Percentiles rank a stretch among this genome's conserved stretches.
These are phyloP conservation scores for Microplitis deprimator DNA, from an alignment of 2,888 invertebrate genomes.

Conservation along the genomic window DNA sequence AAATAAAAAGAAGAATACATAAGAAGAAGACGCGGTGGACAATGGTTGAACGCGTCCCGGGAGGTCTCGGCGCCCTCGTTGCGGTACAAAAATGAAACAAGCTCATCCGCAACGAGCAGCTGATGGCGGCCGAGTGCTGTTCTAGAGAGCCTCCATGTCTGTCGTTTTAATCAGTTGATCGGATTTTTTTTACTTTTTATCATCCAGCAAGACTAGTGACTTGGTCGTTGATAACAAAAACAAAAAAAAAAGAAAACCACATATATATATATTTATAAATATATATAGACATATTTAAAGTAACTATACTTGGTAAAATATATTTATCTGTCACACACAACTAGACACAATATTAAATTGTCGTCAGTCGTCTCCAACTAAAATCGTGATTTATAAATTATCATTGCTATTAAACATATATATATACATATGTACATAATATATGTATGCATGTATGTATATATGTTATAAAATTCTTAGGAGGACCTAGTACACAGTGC, in stretches of 20 bases:
- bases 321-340: neutral
- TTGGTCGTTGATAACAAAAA: neutral
- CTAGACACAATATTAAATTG: conserved; percentile 1
- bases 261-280: neutral
- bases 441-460: neutral
- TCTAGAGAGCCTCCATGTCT: conserved; percentile 57
- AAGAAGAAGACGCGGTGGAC: conserved; percentile 30
- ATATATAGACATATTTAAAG: neutral
- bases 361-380: neutral
- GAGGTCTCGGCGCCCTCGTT: conserved; percentile 57
- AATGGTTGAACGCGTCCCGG: conserved; percentile 58
- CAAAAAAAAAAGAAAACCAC: neutral
- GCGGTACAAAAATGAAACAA: conserved; percentile 63
- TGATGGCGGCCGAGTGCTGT: conserved; percentile 67
- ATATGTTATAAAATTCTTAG: neutral
- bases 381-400: neutral
- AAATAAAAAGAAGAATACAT: conserved; percentile 15
- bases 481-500: neutral
- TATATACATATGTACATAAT: neutral
- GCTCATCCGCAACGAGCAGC: conserved; percentile 65
- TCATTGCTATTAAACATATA: neutral
- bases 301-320: neutral
- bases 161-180: conserved; percentile 38
- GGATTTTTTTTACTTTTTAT: conserved; percentile 34
- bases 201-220: conserved; percentile 42